Evolutionary conservation across 2,797 vertebrate genomes (phyloP).

Genomic region (Salarias fasciatus): DNA sequence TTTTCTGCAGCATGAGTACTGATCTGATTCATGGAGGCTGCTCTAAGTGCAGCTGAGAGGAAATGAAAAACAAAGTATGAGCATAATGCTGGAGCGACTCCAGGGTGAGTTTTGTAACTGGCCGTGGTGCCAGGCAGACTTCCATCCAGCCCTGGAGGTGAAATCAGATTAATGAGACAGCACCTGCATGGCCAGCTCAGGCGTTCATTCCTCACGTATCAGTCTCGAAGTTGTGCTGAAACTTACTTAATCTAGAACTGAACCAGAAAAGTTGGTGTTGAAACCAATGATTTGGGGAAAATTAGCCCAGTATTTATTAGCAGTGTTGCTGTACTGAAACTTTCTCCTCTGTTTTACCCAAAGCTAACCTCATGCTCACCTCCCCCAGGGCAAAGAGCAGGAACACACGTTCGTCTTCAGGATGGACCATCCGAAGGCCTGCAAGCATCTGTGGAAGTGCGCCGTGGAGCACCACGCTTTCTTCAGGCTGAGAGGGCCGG

Average conservation of each 20-base stretch:
- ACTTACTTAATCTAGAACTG: no score
- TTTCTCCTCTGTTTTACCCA: background rate
- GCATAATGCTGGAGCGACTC: slow-evolving; percentile 2
- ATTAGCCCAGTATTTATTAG: background rate
- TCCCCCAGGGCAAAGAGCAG: slow-evolving; percentile 92
- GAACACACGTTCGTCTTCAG: slow-evolving; percentile 98
- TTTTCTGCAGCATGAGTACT: no score
- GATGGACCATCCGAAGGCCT: slow-evolving; percentile 98
- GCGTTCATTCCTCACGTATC: slow-evolving; percentile 21
- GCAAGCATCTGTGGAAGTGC: slow-evolving; percentile 99
- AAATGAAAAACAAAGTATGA: background rate
- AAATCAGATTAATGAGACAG: slow-evolving; percentile 43
- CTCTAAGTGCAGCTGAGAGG: background rate
- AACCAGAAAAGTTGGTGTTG: no score
- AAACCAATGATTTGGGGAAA: background rate
- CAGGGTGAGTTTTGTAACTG: slow-evolving; percentile 11
- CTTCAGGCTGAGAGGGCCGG: slow-evolving; percentile 95
- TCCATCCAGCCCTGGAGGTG: slow-evolving; percentile 10
- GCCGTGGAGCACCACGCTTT: slow-evolving; percentile 99
- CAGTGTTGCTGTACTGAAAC: background rate
- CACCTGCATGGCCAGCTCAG: slow-evolving; percentile 12
- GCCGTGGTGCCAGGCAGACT: background rate
- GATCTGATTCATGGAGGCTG: background rate
- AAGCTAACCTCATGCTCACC: background rate
- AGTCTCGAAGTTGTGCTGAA: background rate